These are phyloP conservation scores for Empidonax traillii DNA, from an alignment of 2,113 vertebrate genomes.

Conservation along the genomic window DNA sequence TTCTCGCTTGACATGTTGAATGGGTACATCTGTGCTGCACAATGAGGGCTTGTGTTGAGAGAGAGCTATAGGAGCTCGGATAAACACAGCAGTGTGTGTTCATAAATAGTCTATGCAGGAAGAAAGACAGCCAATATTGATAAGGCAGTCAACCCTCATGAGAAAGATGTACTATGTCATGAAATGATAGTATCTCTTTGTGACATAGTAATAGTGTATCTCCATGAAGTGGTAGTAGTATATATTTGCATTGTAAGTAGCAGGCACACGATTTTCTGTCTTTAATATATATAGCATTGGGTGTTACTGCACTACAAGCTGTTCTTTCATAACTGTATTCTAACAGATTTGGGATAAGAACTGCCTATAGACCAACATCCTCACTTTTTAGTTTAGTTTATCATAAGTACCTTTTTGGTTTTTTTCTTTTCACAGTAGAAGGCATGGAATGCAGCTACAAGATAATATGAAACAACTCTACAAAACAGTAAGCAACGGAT, in stretches of 20 bases:
- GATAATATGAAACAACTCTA: not conserved
- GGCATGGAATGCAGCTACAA: not conserved
- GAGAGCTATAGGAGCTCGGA: not conserved
- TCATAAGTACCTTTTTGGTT: not conserved
- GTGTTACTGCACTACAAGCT: not conserved
- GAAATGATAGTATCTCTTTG: not conserved
- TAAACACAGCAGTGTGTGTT: not conserved
- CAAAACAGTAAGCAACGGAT: not conserved
- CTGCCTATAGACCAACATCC: not conserved
- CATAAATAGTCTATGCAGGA: not conserved
- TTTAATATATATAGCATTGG: not conserved
- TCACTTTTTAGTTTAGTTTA: not conserved
- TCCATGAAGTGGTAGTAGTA: not conserved
- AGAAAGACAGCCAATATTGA: not conserved
- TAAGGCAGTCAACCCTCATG: not conserved
- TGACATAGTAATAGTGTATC: not conserved
- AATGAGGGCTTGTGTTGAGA: not conserved
- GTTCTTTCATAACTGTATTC: not conserved
- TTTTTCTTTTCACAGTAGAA: not conserved
- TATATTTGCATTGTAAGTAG: not conserved
- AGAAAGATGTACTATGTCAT: not conserved
- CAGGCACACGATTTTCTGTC: not conserved
- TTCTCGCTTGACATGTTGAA: not conserved
- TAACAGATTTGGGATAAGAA: not conserved
- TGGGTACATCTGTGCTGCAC: not conserved